A percentile compares a stretch with the other conserved stretches of the same genome.
Conservation (phyloP, 35 echinoderm and acorn worm species). For the Hemicentrotus pulcherrimus region DNA sequence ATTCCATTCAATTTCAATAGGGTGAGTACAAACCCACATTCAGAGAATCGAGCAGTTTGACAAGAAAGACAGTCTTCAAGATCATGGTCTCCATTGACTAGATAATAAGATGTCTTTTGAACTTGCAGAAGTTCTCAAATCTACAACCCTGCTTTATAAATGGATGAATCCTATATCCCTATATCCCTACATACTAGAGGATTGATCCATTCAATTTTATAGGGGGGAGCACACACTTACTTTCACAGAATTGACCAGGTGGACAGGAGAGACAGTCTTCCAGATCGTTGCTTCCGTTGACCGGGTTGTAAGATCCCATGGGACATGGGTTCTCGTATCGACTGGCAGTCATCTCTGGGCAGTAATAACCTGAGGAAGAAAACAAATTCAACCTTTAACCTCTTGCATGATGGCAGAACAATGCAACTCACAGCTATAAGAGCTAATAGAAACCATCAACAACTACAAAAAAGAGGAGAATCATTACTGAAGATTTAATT, state of each 20-base stretch:
- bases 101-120: slow-evolving; percentile 89
- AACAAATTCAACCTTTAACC: not conserved
- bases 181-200: not conserved
- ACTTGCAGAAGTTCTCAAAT: too few relatives aligned
- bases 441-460: too few relatives aligned
- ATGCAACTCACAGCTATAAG: not conserved
- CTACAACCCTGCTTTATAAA: not conserved
- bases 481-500: too few relatives aligned
- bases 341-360: slow-evolving; percentile 73
- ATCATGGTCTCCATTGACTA: slow-evolving; percentile 82
- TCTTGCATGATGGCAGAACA: not conserved
- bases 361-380: slow-evolving; percentile 78
- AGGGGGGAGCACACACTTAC: slow-evolving; percentile 62
- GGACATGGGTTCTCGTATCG: slow-evolving; percentile 85
- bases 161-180: not conserved
- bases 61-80: slow-evolving; percentile 88
- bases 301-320: slow-evolving; percentile 92
- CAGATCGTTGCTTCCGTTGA: slow-evolving; percentile 80
- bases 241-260: slow-evolving; percentile 92
- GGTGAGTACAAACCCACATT: slow-evolving; percentile 70
- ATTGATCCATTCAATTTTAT: not conserved
- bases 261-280: slow-evolving; percentile 92
- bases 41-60: slow-evolving; percentile 84
- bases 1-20: not conserved
- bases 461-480: too few relatives aligned